These are phyloP conservation scores for Apodemus agrarius DNA, from an alignment of 2,797 vertebrate species.

Conservation along the genomic window DNA sequence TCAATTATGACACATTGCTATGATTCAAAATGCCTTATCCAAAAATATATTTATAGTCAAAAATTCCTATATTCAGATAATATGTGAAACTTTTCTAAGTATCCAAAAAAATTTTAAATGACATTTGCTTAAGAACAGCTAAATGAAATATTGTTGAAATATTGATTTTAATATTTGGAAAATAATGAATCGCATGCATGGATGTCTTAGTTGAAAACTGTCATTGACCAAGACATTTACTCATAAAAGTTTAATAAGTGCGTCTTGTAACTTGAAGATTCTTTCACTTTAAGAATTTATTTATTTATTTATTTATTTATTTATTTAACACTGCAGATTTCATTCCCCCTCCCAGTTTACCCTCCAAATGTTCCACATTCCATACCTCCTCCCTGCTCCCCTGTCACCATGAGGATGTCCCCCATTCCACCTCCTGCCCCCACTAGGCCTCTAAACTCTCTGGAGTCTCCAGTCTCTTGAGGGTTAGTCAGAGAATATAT, in stretches of 20 bases:
- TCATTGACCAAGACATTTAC: conserved; percentile 47
- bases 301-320: too few relatives aligned
- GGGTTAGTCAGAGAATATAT: too few relatives aligned
- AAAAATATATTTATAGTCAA: not conserved
- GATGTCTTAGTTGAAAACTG: conserved; percentile 36
- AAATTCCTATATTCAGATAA: not conserved
- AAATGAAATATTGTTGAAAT: not conserved
- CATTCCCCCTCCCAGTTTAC: too few relatives aligned
- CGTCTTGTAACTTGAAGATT: not conserved
- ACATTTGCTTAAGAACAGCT: not conserved
- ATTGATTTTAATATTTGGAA: not conserved
- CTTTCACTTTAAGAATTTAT: too few relatives aligned
- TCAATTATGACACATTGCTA: not conserved
- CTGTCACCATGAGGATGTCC: too few relatives aligned
- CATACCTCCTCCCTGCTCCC: too few relatives aligned
- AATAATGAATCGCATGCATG: not conserved
- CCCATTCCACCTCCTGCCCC: too few relatives aligned
- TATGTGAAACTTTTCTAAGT: not conserved
- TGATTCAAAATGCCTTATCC: not conserved
- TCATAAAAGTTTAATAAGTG: conserved; percentile 67
- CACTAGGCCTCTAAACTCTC: too few relatives aligned
- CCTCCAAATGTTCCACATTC: too few relatives aligned
- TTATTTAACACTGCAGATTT: too few relatives aligned
- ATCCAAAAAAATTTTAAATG: not conserved
- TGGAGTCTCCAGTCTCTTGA: too few relatives aligned